Evolutionary conservation across 2,888 invertebrate genomes (phyloP).

Genomic region (Drosophila mettleri): DNA sequence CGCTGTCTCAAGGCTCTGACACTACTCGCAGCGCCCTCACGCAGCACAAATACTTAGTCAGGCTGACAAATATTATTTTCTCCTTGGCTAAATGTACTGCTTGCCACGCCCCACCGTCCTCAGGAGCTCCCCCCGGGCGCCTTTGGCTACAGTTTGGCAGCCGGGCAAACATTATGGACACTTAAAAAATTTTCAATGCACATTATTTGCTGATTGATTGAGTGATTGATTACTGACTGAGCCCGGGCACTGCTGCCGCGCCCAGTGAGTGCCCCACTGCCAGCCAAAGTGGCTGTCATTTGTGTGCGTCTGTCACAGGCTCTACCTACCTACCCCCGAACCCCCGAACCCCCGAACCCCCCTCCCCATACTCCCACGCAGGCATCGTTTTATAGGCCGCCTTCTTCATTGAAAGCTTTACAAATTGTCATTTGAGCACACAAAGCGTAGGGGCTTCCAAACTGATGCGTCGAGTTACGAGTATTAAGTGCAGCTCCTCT

Average conservation of each 20-base stretch:
- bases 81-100: conserved; percentile 25
- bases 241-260: neutral
- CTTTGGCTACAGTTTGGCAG: conserved; percentile 43
- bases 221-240: conserved; percentile 71
- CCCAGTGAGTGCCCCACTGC: neutral
- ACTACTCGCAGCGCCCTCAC: conserved; percentile 10
- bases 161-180: conserved; percentile 70
- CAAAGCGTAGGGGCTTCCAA: conserved; percentile 24
- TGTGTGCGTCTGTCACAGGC: conserved; percentile 28
- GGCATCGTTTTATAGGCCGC: conserved; percentile 63
- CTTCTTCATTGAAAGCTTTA: conserved; percentile 70
- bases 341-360: too few relatives aligned
- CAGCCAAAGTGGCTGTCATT: conserved; percentile 59
- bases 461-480: conserved; percentile 59
- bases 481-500: conserved; percentile 69
- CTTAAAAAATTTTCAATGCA: conserved; percentile 79
- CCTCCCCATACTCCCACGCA: too few relatives aligned
- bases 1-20: conserved; percentile 42
- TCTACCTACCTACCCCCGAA: too few relatives aligned
- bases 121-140: conserved; percentile 12
- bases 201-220: conserved; percentile 81
- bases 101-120: conserved; percentile 10
- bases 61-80: conserved; percentile 50
- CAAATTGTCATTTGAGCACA: conserved; percentile 76
- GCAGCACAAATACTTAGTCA: conserved; percentile 51